Evolutionary conservation across 2,797 vertebrate species (phyloP).

Genomic region (Rhinatrema bivittatum): DNA sequence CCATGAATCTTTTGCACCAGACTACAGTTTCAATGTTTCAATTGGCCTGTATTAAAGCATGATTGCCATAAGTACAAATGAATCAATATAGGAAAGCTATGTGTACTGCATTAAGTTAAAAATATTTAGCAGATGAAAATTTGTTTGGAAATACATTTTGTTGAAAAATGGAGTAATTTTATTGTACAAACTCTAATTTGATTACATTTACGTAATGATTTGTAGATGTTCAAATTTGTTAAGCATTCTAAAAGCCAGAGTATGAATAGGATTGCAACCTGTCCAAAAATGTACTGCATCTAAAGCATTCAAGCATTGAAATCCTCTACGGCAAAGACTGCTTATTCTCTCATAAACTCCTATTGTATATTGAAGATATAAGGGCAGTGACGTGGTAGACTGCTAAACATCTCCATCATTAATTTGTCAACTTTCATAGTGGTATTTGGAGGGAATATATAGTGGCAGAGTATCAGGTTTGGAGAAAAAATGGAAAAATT

Average conservation of each 20-base stretch:
- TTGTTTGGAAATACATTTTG: slow-evolving; percentile 36
- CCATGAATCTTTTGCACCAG: slow-evolving; percentile 39
- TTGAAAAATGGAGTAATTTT: slow-evolving; percentile 26
- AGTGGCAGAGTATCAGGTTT: slow-evolving; percentile 20
- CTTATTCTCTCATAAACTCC: slow-evolving; percentile 49
- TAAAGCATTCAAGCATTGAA: slow-evolving; percentile 51
- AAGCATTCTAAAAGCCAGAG: slow-evolving; percentile 46
- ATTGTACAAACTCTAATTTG: slow-evolving; percentile 33
- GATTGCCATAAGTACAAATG: slow-evolving; percentile 33
- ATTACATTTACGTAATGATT: slow-evolving; percentile 50
- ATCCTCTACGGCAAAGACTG: slow-evolving; percentile 41
- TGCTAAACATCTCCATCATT: slow-evolving; percentile 41
- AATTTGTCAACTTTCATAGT: slow-evolving; percentile 42
- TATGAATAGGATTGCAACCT: slow-evolving; percentile 49
- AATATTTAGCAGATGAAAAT: slow-evolving; percentile 38
- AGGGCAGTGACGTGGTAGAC: slow-evolving; percentile 23
- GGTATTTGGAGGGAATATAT: slow-evolving; percentile 24
- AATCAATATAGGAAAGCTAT: slow-evolving; percentile 42
- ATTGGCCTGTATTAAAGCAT: slow-evolving; percentile 43
- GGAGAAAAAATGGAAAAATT: slow-evolving; percentile 11
- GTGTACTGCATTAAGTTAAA: slow-evolving; percentile 34
- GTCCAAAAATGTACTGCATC: slow-evolving; percentile 52
- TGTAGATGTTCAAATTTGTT: slow-evolving; percentile 48
- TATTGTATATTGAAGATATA: slow-evolving; percentile 34
- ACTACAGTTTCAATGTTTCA: slow-evolving; percentile 25